These are phyloP conservation scores for Lepidocyrtoides sp. DNA, from an alignment of 2,888 invertebrate genomes.

Conservation along the genomic window DNA sequence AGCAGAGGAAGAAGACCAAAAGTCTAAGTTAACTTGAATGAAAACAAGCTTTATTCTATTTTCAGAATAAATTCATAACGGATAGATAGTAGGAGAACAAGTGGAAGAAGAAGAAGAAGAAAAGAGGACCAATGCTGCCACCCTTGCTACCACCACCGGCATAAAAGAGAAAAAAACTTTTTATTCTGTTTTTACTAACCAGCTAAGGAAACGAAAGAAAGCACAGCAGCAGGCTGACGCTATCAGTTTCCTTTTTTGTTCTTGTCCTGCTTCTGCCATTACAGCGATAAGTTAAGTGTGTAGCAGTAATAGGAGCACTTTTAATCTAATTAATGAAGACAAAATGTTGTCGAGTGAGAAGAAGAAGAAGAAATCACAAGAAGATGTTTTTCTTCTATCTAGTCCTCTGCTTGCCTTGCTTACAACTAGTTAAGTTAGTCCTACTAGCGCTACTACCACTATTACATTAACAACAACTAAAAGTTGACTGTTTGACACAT, in stretches of 20 bases:
- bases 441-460: not conserved
- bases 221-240: conserved; percentile 44
- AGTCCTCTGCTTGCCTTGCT: not conserved
- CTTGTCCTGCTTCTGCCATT: not conserved
- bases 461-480: conserved; percentile 35
- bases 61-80: conserved; percentile 4
- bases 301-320: conserved; percentile 49
- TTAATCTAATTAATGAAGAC: conserved; percentile 77
- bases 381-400: conserved; percentile 43
- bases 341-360: conserved; percentile 70
- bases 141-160: conserved; percentile 10
- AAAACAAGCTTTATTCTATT: conserved; percentile 36
- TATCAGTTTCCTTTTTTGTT: conserved; percentile 37
- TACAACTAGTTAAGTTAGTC: not conserved
- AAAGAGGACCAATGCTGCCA: not conserved
- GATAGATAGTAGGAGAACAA: not conserved
- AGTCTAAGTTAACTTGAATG: not conserved
- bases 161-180: not conserved
- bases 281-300: conserved; percentile 10
- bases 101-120: not conserved
- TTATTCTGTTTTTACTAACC: not conserved
- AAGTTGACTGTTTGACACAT: conserved; percentile 60
- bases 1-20: not conserved
- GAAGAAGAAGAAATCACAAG: conserved; percentile 38
- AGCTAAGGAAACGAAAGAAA: not conserved